Evolutionary conservation across 2,113 vertebrate species (phyloP), one percentile per base, ranked within the genome.

Genomic region (Oryctolagus cuniculus): DNA sequence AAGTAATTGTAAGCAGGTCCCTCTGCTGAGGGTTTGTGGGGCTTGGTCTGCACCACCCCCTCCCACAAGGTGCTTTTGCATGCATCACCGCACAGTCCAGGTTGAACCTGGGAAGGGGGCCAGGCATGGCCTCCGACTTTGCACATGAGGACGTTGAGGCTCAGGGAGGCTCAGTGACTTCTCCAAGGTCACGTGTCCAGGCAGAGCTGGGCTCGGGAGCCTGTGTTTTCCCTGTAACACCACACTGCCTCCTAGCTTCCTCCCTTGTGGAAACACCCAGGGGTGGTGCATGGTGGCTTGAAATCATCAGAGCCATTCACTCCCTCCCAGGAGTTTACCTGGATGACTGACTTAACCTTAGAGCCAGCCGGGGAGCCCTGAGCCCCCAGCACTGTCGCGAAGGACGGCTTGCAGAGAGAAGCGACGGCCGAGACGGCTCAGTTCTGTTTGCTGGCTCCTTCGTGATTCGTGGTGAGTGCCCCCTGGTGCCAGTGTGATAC

Each of bases 231-330:
- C 67, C 58, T 64, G 0, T 87, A 61, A 55, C 25, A 19, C 84
- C 73, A 94, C 73, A 85, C 90, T 94, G 95, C 95, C 95, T 96
- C 88, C 95, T 97, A 94, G 95, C 95, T 96, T 95, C 87, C 25
- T 90, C 25, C 19, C 16, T 77, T 9, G 55, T 80, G 72, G 74
- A 87, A 89, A 38, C 79, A 66, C 31, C 12, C 16, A 4, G 58
- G 58, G 34, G 29, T 2, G 78, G 69, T 19, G 6, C 16, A 2
- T 9, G 29, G 16, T n/a, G 27, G 3, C 34, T 84, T 44, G 86
- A 21, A 83, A 7, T 73, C 63, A 72, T 82, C 16, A 73, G 25
- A 89, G 85, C 73, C 55, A 1, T 83, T 19, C 19, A 19, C 55
- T 58, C 55, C 55, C 19, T 44, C 31, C 83, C 49, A 64, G 64